Evolutionary conservation across 2,888 invertebrate species (phyloP), one percentile per base, ranked within the genome.

Genomic region (Dicycla oo): DNA sequence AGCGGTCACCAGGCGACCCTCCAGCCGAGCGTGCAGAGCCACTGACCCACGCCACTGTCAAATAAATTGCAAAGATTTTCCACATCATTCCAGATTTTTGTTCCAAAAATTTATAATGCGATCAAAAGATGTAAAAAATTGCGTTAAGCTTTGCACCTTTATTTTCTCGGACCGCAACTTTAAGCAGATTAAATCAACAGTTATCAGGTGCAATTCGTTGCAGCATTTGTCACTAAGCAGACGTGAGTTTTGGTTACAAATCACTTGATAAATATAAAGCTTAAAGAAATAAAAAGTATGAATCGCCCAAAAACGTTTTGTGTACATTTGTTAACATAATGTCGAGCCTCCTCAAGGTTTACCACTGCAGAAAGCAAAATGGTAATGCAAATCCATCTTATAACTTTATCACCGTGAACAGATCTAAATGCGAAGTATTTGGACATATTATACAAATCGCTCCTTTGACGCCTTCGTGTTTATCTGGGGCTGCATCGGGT

Each of bases 41-140:
- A 97, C 91, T 85, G 98, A 98, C 10, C 98, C 98, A 79, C 98
- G 97, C 98, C 98, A 98, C 98, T 98, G 93, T 81, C 73, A 85
- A 84, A 80, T 76, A 84, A 84, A 84, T 84, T 71, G 43, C 67
- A 78, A 77, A 67, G 15, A 75, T 60, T 65, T 71, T 60, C 0
- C 63, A 73, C 61, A 86, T 80, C 23, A 74, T 77, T 76, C 73
- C 53, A 75, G 73, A 81, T 84, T 73, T 81, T 80, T 79, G 64
- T 78, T 63, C 64, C 57, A 65, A 70, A 78, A 69, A 68, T 18
- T 67, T 72, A 75, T 72, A 80, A 79, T 76, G 61, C 78, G 69
- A 62, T 78, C 72, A 78, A 74, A 86, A 78, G 78, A 79, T 76
- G 26, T 77, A 81, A 84, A 85, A 85, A 88, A 89, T 78, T 82